Evolutionary conservation across 2,113 vertebrate species (phyloP), one percentile per base, ranked within the genome.

Genomic region (Plectropomus leopardus): DNA sequence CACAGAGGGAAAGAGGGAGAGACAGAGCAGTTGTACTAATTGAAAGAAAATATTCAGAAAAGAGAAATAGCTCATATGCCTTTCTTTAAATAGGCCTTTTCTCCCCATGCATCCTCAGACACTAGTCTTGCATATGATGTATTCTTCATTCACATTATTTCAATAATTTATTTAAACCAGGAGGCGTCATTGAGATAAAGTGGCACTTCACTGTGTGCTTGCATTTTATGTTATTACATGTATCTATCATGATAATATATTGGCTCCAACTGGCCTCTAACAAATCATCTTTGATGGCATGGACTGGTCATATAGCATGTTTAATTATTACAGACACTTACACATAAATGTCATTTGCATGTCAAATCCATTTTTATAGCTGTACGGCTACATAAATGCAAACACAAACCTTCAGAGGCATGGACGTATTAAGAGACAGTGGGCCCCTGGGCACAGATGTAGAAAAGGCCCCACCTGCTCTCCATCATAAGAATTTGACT

Each of bases 31-130:
- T 77, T 72, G 80, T 71, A 84, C 76, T 89, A 90, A 92, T 91
- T 92, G 90, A 89, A 87, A 78, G 81, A 82, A 91, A 87, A 88
- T 86, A 89, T 81, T 80, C 81, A 79, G 63, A 83, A 64, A 81
- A 44, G 48, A 81, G 79, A 78, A 72, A 68, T 70, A n/a, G 61
- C 58, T 85, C 53, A 53, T 61, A 68, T 54, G 59, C 34, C 47
- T 44, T 40, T 54, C 72, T 66, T 72, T 67, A 84, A 80, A 80
- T 72, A 73, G 42, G 53, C 53, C 30, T 59, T 57, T 60, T 76
- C 55, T 45, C 83, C 63, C 73, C 40, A 16, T 51, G 55, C 15
- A 10, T 80, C 54, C 65, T 34, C 58, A 68, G 32, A 64, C 64
- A 61, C 55, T 28, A n/a, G 53, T 60, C 53, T 44, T 28, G n/a